phyloP scores from a whole-genome alignment of 2,797 vertebrate genomes.

The Menidia menidia region DNA sequence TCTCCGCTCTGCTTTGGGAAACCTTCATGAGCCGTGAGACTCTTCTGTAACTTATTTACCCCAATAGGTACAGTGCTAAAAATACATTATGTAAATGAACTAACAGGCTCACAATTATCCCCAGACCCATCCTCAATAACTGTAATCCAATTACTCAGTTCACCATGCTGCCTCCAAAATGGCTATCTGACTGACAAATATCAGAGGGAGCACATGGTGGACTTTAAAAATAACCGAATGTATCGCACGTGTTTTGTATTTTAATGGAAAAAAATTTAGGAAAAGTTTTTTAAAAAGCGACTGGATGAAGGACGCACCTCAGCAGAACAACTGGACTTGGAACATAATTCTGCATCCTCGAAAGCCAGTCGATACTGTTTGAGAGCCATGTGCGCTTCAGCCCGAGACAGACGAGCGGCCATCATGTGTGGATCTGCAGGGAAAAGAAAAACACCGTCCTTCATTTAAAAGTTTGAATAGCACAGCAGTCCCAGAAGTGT shows the following conservation, averaged over 20 bases:
- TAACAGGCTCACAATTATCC: neutral
- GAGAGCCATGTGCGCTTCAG: conserved; percentile 88
- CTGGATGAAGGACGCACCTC: conserved; percentile 84
- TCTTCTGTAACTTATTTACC: conserved; percentile 29
- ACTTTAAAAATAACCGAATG: too few relatives aligned
- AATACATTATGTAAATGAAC: neutral
- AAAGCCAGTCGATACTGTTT: conserved; percentile 87
- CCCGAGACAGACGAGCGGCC: conserved; percentile 86
- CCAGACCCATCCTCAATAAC: neutral
- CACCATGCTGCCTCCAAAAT: neutral
- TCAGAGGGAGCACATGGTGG: too few relatives aligned
- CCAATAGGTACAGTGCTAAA: neutral
- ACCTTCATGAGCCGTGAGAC: conserved; percentile 17
- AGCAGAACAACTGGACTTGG: conserved; percentile 84
- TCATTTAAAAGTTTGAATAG: neutral
- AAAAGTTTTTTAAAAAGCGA: too few relatives aligned
- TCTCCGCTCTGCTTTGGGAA: conserved; percentile 17
- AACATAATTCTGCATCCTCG: conserved; percentile 88
- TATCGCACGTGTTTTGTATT: too few relatives aligned
- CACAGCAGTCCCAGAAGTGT: neutral
- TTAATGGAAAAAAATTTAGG: too few relatives aligned
- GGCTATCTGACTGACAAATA: too few relatives aligned
- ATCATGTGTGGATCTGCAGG: conserved; percentile 83
- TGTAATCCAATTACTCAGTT: conserved; percentile 15
- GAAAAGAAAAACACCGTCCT: neutral